Evolutionary conservation across 2,113 vertebrate genomes (phyloP).

Genomic region (Sylvietta virens): DNA sequence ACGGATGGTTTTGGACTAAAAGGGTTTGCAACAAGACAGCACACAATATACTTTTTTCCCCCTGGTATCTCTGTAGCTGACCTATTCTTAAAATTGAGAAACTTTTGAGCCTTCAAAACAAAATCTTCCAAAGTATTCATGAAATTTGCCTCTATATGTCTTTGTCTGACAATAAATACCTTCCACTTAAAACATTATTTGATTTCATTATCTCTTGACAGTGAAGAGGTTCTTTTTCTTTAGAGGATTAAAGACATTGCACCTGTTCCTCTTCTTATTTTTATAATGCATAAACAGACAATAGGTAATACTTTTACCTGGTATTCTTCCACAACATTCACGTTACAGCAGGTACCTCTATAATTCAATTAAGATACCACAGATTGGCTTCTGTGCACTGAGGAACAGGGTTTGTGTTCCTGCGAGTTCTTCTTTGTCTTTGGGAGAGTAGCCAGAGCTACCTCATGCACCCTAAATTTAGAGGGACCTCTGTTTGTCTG

Average conservation of each 20-base stretch:
- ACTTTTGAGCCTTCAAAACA: neutral
- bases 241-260: neutral
- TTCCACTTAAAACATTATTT: neutral
- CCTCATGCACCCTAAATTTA: conserved; percentile 4
- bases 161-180: neutral
- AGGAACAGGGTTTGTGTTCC: neutral
- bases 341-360: neutral
- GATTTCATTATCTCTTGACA: neutral
- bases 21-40: neutral
- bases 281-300: neutral
- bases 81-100: neutral
- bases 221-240: neutral
- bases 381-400: neutral
- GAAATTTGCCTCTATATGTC: neutral
- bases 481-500: neutral
- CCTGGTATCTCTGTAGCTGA: neutral
- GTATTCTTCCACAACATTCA: neutral
- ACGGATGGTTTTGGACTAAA: neutral
- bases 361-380: neutral
- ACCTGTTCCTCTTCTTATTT: neutral
- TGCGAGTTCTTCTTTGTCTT: neutral
- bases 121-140: neutral
- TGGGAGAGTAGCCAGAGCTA: conserved; percentile 17
- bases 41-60: neutral
- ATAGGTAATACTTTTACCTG: neutral